A percentile compares a stretch with the other conserved stretches of the same genome.
Conservation (phyloP, 2,113 vertebrate genomes). For the Lycocorax pyrrhopterus region DNA sequence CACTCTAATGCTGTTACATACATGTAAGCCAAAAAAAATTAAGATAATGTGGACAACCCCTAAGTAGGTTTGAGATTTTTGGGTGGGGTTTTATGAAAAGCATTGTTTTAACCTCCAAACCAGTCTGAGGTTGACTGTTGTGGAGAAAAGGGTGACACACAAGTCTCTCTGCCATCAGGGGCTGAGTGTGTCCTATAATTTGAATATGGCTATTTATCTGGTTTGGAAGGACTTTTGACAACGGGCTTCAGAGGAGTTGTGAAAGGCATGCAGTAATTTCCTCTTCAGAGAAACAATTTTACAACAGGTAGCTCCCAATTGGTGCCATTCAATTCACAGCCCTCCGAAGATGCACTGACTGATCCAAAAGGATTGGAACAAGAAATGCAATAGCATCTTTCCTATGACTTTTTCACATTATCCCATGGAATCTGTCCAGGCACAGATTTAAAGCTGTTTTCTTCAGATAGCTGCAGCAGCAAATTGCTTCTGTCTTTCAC, state of each 20-base stretch:
- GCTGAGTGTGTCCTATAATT: background rate
- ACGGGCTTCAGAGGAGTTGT: background rate
- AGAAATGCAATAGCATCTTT: background rate
- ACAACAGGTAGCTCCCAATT: background rate
- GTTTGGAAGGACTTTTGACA: background rate
- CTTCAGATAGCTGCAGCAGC: background rate
- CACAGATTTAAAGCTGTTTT: background rate
- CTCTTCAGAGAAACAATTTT: background rate
- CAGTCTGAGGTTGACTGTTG: background rate
- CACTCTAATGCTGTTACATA: background rate
- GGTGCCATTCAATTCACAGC: background rate
- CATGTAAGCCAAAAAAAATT: background rate
- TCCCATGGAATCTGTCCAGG: background rate
- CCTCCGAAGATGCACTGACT: background rate
- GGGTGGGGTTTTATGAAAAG: background rate
- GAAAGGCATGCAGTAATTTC: background rate
- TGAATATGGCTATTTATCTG: background rate
- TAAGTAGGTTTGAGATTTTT: background rate
- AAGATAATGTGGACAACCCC: background rate
- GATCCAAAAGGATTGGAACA: background rate
- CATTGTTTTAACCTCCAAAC: background rate
- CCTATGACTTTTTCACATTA: background rate
- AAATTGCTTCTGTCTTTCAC: slow-evolving; percentile 2
- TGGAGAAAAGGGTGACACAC: background rate
- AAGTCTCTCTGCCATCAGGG: background rate